These are phyloP conservation scores for Heliconius erato DNA, from an alignment of 2,888 invertebrate species.

Conservation along the genomic window DNA sequence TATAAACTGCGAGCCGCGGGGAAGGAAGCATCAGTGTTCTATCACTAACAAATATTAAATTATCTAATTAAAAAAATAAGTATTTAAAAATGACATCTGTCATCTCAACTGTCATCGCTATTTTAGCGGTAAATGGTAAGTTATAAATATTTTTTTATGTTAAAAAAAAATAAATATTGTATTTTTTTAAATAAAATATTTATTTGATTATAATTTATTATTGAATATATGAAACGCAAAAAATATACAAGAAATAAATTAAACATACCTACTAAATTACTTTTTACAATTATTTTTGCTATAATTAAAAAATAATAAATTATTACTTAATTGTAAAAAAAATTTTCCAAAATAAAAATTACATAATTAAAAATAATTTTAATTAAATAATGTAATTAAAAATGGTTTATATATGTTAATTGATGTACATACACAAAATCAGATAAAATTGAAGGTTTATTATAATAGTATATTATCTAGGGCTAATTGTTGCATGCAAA, in stretches of 20 bases:
- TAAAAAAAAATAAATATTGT: not conserved
- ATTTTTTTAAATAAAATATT: not conserved
- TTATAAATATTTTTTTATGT: conserved; percentile 44
- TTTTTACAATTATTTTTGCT: not conserved
- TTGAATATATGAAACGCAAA: not conserved
- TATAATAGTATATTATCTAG: conserved; percentile 36
- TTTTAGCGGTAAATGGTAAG: conserved; percentile 78
- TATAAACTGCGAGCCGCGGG: conserved; percentile 75
- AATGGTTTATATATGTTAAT: conserved; percentile 18
- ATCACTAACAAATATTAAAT: conserved; percentile 56
- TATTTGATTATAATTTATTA: not conserved
- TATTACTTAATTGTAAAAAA: not conserved
- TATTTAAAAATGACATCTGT: conserved; percentile 64
- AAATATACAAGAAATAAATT: not conserved
- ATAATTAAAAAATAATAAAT: not conserved
- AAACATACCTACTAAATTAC: not conserved
- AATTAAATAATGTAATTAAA: conserved; percentile 2
- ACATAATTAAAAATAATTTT: not conserved
- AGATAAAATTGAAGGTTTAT: conserved; percentile 51
- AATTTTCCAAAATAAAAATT: not conserved
- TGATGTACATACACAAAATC: conserved; percentile 46
- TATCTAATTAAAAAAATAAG: conserved; percentile 54
- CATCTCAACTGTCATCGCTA: conserved; percentile 61
- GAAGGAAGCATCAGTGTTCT: conserved; percentile 71
- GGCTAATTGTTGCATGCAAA: conserved; percentile 54